Conservation (phyloP, 2,113 vertebrate species). For the Rattus norvegicus region DNA sequence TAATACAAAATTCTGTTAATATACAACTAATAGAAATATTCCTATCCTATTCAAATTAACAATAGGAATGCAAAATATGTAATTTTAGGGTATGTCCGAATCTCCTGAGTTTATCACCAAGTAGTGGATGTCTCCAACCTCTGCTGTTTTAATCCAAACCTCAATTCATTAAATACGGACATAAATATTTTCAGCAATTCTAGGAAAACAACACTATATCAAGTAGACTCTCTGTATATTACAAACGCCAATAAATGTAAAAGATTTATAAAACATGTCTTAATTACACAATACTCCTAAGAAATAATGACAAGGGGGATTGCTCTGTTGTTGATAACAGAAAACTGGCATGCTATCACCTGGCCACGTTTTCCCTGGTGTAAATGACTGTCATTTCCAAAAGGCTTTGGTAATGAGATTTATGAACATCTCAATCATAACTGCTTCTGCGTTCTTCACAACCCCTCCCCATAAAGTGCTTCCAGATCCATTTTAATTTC, state of each 20-base stretch:
- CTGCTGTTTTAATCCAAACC: not conserved
- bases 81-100: not conserved
- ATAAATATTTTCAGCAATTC: not conserved
- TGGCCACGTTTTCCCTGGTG: not conserved
- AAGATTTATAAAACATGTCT: conserved; percentile 40
- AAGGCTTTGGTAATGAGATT: not conserved
- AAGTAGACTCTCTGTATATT: not conserved
- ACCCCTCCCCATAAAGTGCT: not conserved
- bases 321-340: not conserved
- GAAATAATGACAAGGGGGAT: not conserved
- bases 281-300: not conserved
- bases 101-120: not conserved
- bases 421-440: conserved; percentile 13
- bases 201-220: not conserved
- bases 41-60: conserved; percentile 32
- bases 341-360: not conserved
- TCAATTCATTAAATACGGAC: not conserved
- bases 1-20: not conserved
- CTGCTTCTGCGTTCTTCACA: not conserved
- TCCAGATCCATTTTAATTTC: not conserved
- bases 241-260: conserved; percentile 4
- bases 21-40: not conserved
- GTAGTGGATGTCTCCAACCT: not conserved
- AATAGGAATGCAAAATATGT: not conserved
- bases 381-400: not conserved